phyloP scores from a whole-genome alignment of 2,888 invertebrate species.

The Pristionchus japonicus region DNA sequence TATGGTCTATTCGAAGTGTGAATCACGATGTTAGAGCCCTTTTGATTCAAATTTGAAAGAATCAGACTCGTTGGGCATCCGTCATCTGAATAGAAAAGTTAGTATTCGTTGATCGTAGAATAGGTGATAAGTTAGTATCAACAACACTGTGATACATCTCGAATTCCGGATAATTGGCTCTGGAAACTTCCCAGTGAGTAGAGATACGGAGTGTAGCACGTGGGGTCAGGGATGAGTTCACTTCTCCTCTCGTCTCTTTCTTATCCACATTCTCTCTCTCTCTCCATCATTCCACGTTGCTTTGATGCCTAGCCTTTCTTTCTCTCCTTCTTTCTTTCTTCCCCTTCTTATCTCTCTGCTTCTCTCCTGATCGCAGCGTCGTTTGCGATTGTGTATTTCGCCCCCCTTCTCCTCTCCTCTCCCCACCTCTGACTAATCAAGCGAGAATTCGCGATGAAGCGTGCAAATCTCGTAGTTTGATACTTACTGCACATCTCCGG shows the following conservation, averaged over 20 bases:
- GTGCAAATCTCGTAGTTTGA: background rate
- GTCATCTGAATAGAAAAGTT: background rate
- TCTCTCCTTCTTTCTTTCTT: background rate
- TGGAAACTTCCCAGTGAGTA: background rate
- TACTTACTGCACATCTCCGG: too few species aligned
- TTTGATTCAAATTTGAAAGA: background rate
- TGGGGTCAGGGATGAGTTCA: background rate
- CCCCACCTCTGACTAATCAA: background rate
- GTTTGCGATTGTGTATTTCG: background rate
- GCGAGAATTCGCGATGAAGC: background rate
- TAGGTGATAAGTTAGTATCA: too few species aligned
- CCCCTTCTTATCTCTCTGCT: background rate
- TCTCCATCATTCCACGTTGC: background rate
- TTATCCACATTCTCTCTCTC: background rate
- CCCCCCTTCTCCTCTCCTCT: too few species aligned
- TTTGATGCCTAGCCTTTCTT: background rate
- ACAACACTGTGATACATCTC: too few species aligned
- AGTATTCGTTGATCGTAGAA: background rate
- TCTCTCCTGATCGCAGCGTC: background rate
- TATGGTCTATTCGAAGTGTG: background rate
- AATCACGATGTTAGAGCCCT: background rate
- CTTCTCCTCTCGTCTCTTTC: background rate
- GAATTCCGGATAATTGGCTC: too few species aligned
- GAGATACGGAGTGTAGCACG: background rate
- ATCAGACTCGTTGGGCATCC: background rate